A percentile compares a stretch with the other conserved stretches of the same genome.
Evolutionary conservation across 2,888 invertebrate species (phyloP).

Genomic region (Isoperla grammatica): DNA sequence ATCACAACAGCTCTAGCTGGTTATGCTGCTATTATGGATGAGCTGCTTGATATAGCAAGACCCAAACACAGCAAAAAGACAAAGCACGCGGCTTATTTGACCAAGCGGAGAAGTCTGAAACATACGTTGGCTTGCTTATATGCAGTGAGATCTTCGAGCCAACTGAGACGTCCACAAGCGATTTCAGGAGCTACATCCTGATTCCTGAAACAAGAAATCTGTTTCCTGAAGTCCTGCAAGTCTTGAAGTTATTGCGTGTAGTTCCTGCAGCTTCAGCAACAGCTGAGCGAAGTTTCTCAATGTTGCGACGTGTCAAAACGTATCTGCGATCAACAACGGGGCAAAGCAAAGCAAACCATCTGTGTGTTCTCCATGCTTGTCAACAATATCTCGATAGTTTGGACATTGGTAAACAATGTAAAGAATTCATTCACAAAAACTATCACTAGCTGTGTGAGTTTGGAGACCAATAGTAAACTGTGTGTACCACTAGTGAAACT

Average conservation of each 20-base stretch:
- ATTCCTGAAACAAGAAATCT: conserved; percentile 6
- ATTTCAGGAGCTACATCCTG: conserved; percentile 5
- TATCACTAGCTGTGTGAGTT: conserved; percentile 1
- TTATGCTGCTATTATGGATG: conserved; percentile 5
- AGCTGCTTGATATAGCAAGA: conserved; percentile 5
- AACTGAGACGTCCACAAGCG: background rate
- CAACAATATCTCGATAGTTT: background rate
- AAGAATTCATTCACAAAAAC: conserved; percentile 3
- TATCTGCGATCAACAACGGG: conserved; percentile 10
- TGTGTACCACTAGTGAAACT: too few relatives aligned
- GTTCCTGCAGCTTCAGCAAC: conserved; percentile 13
- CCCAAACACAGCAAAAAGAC: conserved; percentile 5
- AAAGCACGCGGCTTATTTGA: conserved; percentile 4
- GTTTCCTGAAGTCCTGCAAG: background rate
- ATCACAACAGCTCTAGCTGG: background rate
- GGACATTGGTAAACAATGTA: background rate
- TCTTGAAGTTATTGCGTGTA: background rate
- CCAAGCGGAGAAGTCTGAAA: background rate
- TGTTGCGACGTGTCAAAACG: conserved; percentile 18
- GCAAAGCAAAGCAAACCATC: conserved; percentile 4
- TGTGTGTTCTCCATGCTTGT: conserved; percentile 1
- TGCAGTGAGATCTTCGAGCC: background rate
- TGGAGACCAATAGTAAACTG: background rate
- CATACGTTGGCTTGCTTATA: conserved; percentile 12
- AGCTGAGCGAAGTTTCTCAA: conserved; percentile 15